phyloP scores from a whole-genome alignment of 2,113 vertebrate species.

The Hippocampus guttulatus region DNA sequence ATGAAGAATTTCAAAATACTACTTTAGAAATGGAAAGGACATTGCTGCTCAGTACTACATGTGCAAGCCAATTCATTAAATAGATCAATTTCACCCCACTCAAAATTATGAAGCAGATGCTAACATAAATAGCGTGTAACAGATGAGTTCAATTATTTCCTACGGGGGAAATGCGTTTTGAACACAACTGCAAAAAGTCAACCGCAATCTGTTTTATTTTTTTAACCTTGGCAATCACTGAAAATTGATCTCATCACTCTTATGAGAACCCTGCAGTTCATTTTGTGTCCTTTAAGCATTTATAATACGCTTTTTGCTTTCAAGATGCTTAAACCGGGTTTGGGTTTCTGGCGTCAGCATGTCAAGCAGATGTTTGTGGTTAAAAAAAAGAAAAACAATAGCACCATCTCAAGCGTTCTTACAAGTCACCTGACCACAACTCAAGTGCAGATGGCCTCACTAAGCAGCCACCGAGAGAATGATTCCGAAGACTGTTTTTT shows the following conservation, averaged over 20 bases:
- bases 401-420: neutral
- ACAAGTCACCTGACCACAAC: neutral
- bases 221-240: neutral
- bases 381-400: neutral
- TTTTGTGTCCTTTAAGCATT: neutral
- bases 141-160: neutral
- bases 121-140: too few relatives aligned
- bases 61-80: too few relatives aligned
- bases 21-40: too few relatives aligned
- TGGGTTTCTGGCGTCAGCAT: neutral
- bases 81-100: too few relatives aligned
- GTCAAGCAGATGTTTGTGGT: neutral
- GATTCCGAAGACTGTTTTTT: neutral
- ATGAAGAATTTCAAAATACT: too few relatives aligned
- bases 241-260: neutral
- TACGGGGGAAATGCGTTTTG: neutral
- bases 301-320: neutral
- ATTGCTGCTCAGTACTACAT: too few relatives aligned
- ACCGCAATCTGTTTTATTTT: too few relatives aligned
- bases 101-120: too few relatives aligned
- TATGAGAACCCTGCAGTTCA: neutral
- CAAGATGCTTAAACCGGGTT: neutral
- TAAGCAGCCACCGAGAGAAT: neutral
- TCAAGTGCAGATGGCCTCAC: neutral
- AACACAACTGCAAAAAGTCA: neutral